These are phyloP conservation scores for Scelioninae gen. 1 DNA, from an alignment of 2,888 invertebrate species.

Conservation along the genomic window DNA sequence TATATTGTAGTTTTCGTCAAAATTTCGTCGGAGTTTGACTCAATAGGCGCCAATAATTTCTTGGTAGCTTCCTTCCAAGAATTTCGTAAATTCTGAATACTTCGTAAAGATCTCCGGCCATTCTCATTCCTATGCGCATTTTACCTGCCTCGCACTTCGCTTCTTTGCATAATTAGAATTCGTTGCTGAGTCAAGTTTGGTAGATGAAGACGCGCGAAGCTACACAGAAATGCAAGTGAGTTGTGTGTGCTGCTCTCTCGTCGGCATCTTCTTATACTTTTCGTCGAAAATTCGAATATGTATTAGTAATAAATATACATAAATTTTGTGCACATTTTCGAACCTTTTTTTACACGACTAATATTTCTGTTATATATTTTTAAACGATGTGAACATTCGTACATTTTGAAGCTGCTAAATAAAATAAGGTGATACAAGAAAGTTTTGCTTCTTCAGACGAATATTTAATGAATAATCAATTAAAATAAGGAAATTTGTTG, in stretches of 20 bases:
- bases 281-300: slow-evolving; percentile 74
- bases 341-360: slow-evolving; percentile 30
- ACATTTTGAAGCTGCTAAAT: neutral
- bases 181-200: slow-evolving; percentile 67
- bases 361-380: slow-evolving; percentile 14
- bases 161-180: slow-evolving; percentile 76
- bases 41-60: slow-evolving; percentile 65
- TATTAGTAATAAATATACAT: slow-evolving; percentile 75
- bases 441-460: neutral
- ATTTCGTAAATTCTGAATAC: slow-evolving; percentile 71
- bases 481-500: no score
- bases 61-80: slow-evolving; percentile 62
- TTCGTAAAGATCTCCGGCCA: slow-evolving; percentile 70
- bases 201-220: slow-evolving; percentile 64
- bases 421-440: neutral
- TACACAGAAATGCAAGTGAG: slow-evolving; percentile 43
- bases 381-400: neutral
- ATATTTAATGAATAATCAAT: neutral
- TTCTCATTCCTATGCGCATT: slow-evolving; percentile 71
- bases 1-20: slow-evolving; percentile 53
- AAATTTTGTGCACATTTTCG: slow-evolving; percentile 59
- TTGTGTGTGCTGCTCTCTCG: slow-evolving; percentile 40
- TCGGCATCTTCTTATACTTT: slow-evolving; percentile 60
- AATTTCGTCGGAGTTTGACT: slow-evolving; percentile 59
- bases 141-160: slow-evolving; percentile 67